These are phyloP conservation scores for Pipistrellus pygmaeus DNA, from an alignment of 2,797 vertebrate genomes.

Conservation along the genomic window DNA sequence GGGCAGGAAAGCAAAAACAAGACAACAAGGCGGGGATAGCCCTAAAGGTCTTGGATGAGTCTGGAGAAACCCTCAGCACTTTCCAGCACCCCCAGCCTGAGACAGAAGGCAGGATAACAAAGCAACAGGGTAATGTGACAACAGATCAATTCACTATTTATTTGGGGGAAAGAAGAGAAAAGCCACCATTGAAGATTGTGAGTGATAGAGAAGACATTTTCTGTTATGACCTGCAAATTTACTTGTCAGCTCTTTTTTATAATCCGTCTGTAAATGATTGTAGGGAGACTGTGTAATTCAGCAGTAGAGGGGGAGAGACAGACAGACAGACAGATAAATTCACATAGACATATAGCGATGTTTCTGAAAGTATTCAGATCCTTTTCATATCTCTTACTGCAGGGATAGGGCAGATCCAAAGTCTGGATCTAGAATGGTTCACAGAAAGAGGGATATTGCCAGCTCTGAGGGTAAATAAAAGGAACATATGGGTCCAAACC, in stretches of 20 bases:
- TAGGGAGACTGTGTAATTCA: background rate
- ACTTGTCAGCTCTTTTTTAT: background rate
- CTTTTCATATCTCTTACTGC: background rate
- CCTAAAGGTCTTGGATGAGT: too few species aligned
- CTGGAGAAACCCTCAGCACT: background rate
- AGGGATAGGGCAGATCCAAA: accelerated
- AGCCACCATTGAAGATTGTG: background rate
- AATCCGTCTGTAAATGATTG: background rate
- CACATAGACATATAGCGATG: accelerated
- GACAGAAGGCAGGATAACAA: background rate
- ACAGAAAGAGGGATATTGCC: background rate
- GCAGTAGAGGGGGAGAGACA: background rate
- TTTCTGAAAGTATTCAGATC: accelerated
- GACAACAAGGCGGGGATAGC: background rate
- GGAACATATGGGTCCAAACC: background rate
- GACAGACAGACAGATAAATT: too few species aligned
- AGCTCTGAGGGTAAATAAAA: too few species aligned
- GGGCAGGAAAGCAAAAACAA: background rate
- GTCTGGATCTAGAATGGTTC: background rate
- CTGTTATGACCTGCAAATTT: too few species aligned
- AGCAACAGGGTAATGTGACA: background rate
- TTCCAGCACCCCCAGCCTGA: too few species aligned
- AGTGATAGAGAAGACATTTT: accelerated
- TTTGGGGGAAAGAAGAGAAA: background rate
- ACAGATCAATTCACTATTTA: background rate